Percentiles rank a stretch among this genome's conserved stretches.
These are phyloP conservation scores for Pampusana beccarii DNA, from an alignment of 2,113 vertebrate genomes.

Conservation along the genomic window DNA sequence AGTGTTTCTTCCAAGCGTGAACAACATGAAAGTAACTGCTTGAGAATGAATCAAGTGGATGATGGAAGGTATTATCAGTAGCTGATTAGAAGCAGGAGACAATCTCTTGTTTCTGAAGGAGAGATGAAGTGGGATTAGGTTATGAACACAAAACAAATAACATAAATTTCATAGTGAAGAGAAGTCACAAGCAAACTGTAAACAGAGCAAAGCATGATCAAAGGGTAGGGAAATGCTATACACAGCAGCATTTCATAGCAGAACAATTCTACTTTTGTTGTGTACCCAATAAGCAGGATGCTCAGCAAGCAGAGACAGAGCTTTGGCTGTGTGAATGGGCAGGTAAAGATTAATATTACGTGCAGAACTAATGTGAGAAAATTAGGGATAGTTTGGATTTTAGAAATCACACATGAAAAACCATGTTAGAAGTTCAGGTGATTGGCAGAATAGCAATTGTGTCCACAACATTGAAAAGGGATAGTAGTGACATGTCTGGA, in stretches of 20 bases:
- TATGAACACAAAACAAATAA: conserved; percentile 22
- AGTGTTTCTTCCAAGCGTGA: not conserved
- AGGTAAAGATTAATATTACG: not conserved
- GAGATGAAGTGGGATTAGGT: conserved; percentile 40
- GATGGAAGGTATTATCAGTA: not conserved
- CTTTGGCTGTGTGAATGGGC: not conserved
- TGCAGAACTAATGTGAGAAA: not conserved
- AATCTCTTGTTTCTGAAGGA: conserved; percentile 39
- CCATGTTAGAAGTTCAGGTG: not conserved
- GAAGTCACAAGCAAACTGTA: not conserved
- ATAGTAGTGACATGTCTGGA: not conserved
- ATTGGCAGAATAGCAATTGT: not conserved
- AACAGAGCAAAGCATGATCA: not conserved
- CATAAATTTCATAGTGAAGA: conserved; percentile 1
- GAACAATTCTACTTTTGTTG: not conserved
- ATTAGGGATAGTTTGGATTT: not conserved
- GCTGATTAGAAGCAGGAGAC: conserved; percentile 38
- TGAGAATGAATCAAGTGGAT: conserved; percentile 33
- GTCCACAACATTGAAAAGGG: not conserved
- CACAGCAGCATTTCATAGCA: not conserved
- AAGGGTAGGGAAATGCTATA: not conserved
- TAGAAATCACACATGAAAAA: not conserved
- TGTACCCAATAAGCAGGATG: not conserved
- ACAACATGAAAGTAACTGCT: conserved; percentile 8
- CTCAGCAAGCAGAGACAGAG: not conserved